These are phyloP conservation scores for Ceratina australensis DNA, from an alignment of 1,140 invertebrate species.

Conservation along the genomic window DNA sequence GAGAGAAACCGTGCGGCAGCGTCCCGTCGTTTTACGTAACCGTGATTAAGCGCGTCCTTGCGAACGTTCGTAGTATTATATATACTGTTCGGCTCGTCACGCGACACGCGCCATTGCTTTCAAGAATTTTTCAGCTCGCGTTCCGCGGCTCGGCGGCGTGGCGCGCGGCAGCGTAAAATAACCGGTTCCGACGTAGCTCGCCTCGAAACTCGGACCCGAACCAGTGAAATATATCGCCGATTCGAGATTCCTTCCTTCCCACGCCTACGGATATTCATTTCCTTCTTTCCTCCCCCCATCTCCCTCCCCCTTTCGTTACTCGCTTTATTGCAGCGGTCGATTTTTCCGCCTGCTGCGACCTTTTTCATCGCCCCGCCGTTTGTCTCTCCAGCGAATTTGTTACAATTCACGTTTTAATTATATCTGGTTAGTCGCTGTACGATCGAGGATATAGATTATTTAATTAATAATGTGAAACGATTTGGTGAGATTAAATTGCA, in stretches of 20 bases:
- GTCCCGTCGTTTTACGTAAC: conserved; percentile 45
- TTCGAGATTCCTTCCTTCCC: conserved; percentile 28
- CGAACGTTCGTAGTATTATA: conserved; percentile 27
- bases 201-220: conserved; percentile 47
- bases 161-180: conserved; percentile 54
- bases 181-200: conserved; percentile 50
- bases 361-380: background rate
- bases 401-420: too few relatives aligned
- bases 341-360: background rate
- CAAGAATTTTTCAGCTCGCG: conserved; percentile 54
- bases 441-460: too few relatives aligned
- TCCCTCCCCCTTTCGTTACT: too few relatives aligned
- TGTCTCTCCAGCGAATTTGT: background rate
- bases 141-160: conserved; percentile 18
- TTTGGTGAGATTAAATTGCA: too few relatives aligned
- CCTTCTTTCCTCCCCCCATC: too few relatives aligned
- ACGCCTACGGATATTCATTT: background rate
- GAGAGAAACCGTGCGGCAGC: too few relatives aligned
- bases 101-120: conserved; percentile 53
- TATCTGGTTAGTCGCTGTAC: too few relatives aligned
- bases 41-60: conserved; percentile 56
- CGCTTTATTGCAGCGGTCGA: background rate
- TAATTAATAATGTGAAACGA: too few relatives aligned
- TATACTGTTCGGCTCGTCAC: conserved; percentile 9
- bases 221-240: conserved; percentile 52